Evolutionary conservation across 2,888 invertebrate genomes (phyloP), one percentile per base, ranked within the genome.

Genomic region (Ormyrus nitidulus): DNA sequence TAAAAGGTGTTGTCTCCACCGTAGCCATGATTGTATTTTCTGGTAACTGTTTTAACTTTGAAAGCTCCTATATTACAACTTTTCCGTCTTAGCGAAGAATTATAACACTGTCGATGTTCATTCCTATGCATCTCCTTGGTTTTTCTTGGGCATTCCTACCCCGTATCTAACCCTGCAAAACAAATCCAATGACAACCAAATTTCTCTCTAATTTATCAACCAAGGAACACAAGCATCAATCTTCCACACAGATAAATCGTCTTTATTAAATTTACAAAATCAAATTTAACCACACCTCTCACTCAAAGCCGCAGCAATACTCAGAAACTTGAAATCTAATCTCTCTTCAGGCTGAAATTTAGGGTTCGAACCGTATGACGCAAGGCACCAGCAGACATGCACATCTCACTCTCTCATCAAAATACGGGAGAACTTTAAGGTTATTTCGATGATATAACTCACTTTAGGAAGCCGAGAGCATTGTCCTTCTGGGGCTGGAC

Each of bases 1-100:
- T 95, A 75, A 94, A 93, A 19, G 91, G 91, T 6, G 94, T 93
- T 11, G 92, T 91, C 85, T 94, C 94, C 48, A 93, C 93, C 89
- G 93, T 87, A 83, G 91, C 87, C 90, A 90, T 90, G 80, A 84
- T 86, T 81, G 19, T 76, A 54, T 53, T 78, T 61, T 59, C 10
- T 34, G 11, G 5, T 1, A 76, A 53, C 46, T 62, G 56, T 58
- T 73, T 62, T 54, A 77, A 77, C 73, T 44, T 34, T 58, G 34
- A 34, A 4, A 59, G 53, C 34, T 83, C 75, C 81, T 56, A 69
- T 61, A 77, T 49, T 77, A 8, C 69, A 69, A 76, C 71, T 53
- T 72, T 48, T 84, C 80, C 72, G 79, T 72, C 48, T 76, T 53
- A 76, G 56, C 70, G 58, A 64, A 73, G 70, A 73, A 69, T 71